Evolutionary conservation across 2,797 vertebrate species (phyloP).

Genomic region (Labroides dimidiatus): DNA sequence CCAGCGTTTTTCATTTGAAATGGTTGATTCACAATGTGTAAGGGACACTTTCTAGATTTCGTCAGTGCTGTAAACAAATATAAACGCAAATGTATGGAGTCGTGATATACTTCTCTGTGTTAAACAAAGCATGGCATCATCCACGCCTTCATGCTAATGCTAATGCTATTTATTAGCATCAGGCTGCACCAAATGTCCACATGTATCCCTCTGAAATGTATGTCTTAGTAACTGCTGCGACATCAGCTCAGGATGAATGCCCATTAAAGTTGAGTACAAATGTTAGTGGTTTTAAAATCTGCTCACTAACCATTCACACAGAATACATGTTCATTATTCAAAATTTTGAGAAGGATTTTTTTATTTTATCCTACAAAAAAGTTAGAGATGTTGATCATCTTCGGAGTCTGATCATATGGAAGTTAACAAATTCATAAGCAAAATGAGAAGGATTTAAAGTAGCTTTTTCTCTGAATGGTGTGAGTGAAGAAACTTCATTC

Average conservation of each 20-base stretch:
- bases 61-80: slow-evolving; percentile 11
- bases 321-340: neutral
- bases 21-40: slow-evolving; percentile 1
- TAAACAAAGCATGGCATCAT: slow-evolving; percentile 31
- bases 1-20: slow-evolving; percentile 12
- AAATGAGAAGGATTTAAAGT: no score
- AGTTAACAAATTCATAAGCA: no score
- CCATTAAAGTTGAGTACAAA: slow-evolving; percentile 34
- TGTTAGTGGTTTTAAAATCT: slow-evolving; percentile 14
- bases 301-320: slow-evolving; percentile 11
- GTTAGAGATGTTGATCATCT: no score
- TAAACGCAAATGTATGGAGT: slow-evolving; percentile 13
- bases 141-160: slow-evolving; percentile 21
- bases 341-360: neutral
- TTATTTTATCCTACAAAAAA: no score
- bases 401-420: no score
- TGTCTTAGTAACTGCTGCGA: slow-evolving; percentile 15
- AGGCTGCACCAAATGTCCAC: slow-evolving; percentile 23
- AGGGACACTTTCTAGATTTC: slow-evolving; percentile 25
- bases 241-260: neutral
- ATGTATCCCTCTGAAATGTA: slow-evolving; percentile 30
- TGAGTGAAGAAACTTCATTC: no score
- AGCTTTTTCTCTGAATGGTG: no score
- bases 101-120: slow-evolving; percentile 24
- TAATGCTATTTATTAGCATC: slow-evolving; percentile 25